Percentiles rank a stretch among this genome's conserved stretches.
These are phyloP conservation scores for Ctenoplectra terminalis DNA, from an alignment of 1,140 invertebrate species.

Conservation along the genomic window DNA sequence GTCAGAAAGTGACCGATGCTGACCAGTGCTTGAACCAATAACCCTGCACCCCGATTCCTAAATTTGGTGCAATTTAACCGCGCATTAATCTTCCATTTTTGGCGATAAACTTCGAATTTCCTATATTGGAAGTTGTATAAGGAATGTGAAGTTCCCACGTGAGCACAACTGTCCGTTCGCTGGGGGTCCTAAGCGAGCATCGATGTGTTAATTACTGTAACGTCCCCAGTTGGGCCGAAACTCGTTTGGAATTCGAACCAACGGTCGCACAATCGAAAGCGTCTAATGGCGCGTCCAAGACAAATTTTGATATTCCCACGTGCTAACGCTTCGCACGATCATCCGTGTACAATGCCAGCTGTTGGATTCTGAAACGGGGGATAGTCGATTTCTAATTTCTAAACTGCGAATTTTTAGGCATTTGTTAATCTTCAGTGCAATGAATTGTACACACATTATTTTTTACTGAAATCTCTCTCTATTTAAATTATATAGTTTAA, in stretches of 20 bases:
- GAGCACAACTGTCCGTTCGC: slow-evolving; percentile 53
- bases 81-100: slow-evolving; percentile 12
- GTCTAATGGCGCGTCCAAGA: slow-evolving; percentile 51
- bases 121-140: slow-evolving; percentile 9
- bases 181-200: slow-evolving; percentile 62
- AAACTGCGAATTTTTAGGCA: neutral
- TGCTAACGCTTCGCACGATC: slow-evolving; percentile 25
- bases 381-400: no score
- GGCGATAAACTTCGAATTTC: slow-evolving; percentile 19
- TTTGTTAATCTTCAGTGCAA: neutral
- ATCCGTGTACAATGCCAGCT: slow-evolving; percentile 2
- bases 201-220: slow-evolving; percentile 62
- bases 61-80: no score
- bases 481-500: no score
- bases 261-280: slow-evolving; percentile 48
- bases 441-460: no score
- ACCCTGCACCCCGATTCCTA: no score
- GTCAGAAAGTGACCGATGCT: no score
- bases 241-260: slow-evolving; percentile 55
- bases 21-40: no score
- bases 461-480: no score
- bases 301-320: slow-evolving; percentile 66
- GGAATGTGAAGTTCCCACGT: slow-evolving; percentile 61
- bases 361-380: slow-evolving; percentile 2
- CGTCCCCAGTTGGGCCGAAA: slow-evolving; percentile 40